Evolutionary conservation across 2,888 invertebrate genomes (phyloP), one percentile per base, ranked within the genome.

Genomic region (Chouioia cunea): DNA sequence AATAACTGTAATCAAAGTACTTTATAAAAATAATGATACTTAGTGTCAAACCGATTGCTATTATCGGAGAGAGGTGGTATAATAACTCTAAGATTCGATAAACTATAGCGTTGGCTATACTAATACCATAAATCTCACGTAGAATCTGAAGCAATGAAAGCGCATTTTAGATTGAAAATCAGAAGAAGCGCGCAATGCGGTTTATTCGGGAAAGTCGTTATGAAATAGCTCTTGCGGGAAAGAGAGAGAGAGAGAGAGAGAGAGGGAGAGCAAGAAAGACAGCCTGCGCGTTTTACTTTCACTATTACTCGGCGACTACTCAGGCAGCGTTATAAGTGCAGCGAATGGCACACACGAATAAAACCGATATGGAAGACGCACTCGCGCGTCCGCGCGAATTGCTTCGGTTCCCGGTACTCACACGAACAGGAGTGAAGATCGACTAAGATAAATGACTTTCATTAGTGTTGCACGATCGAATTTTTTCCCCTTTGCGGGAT

Each of bases 391-490:
- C 27, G 36, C 36, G 36, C 36, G 36, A 36, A 36, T 12, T 36
- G 36, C 36, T 10, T 36, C 36, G 36, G 36, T 36, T 27, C 47
- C 56, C 16, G 54, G 47, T 44, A 18, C 22, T 27, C 14, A 64
- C 15, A 47, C 36, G 23, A 47, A 44, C 64, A 47, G 46, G 54
- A 46, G 57, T 57, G 43, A 36, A 57, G 65, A 65, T 65, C 65
- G 43, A 57, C 43, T 6, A 36, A 57, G 65, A 65, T 65, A 65
- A 57, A 65, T 65, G 57, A 65, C 65, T 48, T 50, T 57, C 23
- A 27, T 64, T 60, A 10, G 48, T 27, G 27, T 48, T 23, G 36
- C 27, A 20, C 46, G 52, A 64, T 68, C 56, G 65, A 36, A 57
- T 53, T 54, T 53, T 53, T 62, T 62, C 43, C n/a, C 23, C 4